These are phyloP conservation scores for Caenorhabditis macrosperma DNA, from an alignment of 2,888 invertebrate genomes.

Conservation along the genomic window DNA sequence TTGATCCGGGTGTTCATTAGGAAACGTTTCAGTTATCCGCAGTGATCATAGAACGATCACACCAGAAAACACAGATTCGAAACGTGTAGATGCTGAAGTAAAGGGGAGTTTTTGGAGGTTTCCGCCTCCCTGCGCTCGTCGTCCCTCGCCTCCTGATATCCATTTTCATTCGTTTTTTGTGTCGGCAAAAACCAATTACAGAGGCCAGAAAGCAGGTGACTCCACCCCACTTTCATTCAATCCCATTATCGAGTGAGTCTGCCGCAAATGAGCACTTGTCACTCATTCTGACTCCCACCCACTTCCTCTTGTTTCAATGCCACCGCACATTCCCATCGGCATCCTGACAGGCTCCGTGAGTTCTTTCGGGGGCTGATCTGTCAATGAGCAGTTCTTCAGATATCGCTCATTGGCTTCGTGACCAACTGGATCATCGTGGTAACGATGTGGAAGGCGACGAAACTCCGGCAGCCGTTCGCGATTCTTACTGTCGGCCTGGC, in stretches of 20 bases:
- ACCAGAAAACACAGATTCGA: not conserved
- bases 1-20: no score
- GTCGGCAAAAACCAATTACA: not conserved
- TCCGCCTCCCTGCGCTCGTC: not conserved
- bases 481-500: not conserved
- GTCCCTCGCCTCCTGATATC: not conserved
- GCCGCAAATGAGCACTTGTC: not conserved
- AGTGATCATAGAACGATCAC: not conserved
- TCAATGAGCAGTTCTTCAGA: not conserved
- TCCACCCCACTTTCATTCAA: not conserved
- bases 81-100: not conserved
- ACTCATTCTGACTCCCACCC: not conserved
- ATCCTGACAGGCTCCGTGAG: not conserved
- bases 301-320: not conserved
- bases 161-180: not conserved
- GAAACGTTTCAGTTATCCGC: no score
- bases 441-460: not conserved
- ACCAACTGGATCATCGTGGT: not conserved
- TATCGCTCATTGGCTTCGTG: not conserved
- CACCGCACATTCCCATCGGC: not conserved
- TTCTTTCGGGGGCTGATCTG: not conserved
- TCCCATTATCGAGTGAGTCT: not conserved
- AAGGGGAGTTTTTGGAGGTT: not conserved
- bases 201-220: conserved; percentile 1
- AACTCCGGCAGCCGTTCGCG: not conserved